Evolutionary conservation across 2,113 vertebrate species (phyloP), one percentile per base, ranked within the genome.

Genomic region (Equus przewalskii): DNA sequence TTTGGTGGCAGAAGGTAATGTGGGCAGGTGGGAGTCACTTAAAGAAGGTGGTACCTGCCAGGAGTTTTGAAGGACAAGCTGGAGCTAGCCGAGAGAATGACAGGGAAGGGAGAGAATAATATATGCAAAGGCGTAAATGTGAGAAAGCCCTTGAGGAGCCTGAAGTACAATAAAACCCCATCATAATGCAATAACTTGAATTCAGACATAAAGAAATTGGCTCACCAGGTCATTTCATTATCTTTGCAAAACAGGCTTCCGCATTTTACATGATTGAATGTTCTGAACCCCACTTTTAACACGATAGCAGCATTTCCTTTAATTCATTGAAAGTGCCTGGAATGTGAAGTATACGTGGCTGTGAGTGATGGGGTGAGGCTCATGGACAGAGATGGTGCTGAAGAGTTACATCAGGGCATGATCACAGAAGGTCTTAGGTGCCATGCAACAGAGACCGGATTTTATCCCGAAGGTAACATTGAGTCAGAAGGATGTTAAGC

Each of bases 221-320:
- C 58, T 97, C 92, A 89, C 69, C 22, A 9, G 24, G 73, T 97
- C 89, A 95, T 95, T 95, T 97, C 95, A 96, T 96, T 96, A 96
- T 56, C 79, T 36, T 94, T 96, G 94, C 51, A 96, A 80, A 94
- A 92, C 26, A 97, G 90, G 56, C 60, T 73, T 28, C 73, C 97
- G 85, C 26, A 64, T 82, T 97, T 94, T 54, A 89, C 33, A 65
- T 44, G 72, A 97, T 0, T 83, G 82, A 73, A 92, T 93, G 30
- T 87, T 85, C 92, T 85, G 85, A 72, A 95, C 44, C 28, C 60
- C 30, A 93, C 18, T 92, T 87, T 72, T 4, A 85, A 58, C 9
- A 1, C 24, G 62, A 93, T 5, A 58, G 56, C 30, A 93, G 30
- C 19, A 58, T 75, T 96, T 92, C n/a, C 87, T 82, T 84, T 33